Evolutionary conservation across 2,113 vertebrate species (phyloP).

Genomic region (Mixornis gularis): DNA sequence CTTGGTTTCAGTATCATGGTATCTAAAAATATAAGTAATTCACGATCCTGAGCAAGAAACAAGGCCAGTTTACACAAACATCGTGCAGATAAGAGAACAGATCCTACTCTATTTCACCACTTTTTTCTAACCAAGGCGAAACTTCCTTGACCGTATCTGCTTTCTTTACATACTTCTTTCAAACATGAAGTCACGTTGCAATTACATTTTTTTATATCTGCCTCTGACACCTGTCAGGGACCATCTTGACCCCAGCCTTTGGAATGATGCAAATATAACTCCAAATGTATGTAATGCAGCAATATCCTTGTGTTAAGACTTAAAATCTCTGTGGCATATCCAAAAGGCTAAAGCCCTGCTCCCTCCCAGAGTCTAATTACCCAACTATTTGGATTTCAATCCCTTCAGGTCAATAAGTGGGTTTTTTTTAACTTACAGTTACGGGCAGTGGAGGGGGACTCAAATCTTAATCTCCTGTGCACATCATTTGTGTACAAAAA

Average conservation of each 20-base stretch:
- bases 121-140: neutral
- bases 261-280: neutral
- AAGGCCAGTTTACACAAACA: conserved; percentile 24
- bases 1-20: neutral
- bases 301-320: neutral
- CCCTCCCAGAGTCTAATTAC: neutral
- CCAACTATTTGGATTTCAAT: neutral
- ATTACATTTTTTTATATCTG: neutral
- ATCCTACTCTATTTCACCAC: neutral
- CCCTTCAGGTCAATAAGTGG: neutral
- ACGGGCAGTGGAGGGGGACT: rapidly evolving
- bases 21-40: neutral
- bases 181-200: neutral
- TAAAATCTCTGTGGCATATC: neutral
- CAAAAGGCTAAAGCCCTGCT: neutral
- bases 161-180: neutral
- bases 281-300: neutral
- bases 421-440: neutral
- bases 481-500: neutral
- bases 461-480: neutral
- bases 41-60: neutral
- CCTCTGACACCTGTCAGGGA: neutral
- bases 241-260: neutral
- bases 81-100: neutral
- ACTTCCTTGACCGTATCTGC: neutral